Evolutionary conservation across 2,113 vertebrate species (phyloP).

Genomic region (Lutjanus erythropterus): DNA sequence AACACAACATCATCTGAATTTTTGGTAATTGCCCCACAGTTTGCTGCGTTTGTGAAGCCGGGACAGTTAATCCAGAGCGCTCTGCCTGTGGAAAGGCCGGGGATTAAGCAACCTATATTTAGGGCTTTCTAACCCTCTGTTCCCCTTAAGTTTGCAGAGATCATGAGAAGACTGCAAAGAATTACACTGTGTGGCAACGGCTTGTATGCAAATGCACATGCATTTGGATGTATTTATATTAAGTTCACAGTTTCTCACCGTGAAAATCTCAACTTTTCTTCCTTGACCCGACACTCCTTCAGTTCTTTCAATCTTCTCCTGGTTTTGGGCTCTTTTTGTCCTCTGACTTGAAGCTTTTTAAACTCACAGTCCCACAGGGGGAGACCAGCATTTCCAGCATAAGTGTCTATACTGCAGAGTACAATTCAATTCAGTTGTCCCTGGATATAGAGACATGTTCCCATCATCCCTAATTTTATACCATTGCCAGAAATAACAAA

Average conservation of each 20-base stretch:
- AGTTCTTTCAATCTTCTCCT: constrained; percentile 2
- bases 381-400: not conserved
- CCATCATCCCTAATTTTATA: too few relatives aligned
- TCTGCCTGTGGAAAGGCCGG: constrained; percentile 37
- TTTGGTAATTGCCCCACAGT: constrained; percentile 66
- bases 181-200: constrained; percentile 10
- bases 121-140: constrained; percentile 28
- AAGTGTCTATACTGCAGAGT: not conserved
- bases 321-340: constrained; percentile 2
- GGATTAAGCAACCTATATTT: constrained; percentile 69
- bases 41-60: constrained; percentile 55
- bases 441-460: too few relatives aligned
- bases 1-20: constrained; percentile 60
- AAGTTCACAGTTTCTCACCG: constrained; percentile 23
- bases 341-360: constrained; percentile 7
- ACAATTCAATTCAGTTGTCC: too few relatives aligned
- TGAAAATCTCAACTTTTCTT: not conserved
- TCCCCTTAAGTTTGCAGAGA: constrained; percentile 27
- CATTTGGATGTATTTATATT: constrained; percentile 22
- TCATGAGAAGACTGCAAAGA: constrained; percentile 34
- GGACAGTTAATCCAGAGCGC: constrained; percentile 56
- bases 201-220: not conserved
- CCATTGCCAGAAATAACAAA: not conserved
- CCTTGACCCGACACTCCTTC: not conserved
- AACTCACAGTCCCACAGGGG: constrained; percentile 7